Evolutionary conservation across 53 echinoderm and acorn worm genomes (phyloP), one percentile per base, ranked within the genome.

Genomic region (Crossaster papposus): DNA sequence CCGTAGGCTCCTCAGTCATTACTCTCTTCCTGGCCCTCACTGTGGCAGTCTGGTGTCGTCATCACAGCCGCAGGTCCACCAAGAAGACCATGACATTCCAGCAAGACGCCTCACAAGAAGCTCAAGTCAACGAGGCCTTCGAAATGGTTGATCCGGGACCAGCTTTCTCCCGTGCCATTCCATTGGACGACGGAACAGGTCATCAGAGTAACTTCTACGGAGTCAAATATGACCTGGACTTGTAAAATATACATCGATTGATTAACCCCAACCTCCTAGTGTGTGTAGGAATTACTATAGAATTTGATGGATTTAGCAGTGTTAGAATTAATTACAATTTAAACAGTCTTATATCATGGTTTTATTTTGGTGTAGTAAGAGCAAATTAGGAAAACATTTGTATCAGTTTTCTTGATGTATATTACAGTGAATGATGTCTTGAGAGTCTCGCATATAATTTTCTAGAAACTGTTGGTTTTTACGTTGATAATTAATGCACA

Each of bases 141-240:
- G 82, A 82, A 68, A 82, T 82, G 82, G 12, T 65, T 35, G 26
- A 64, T n/a, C 15, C 24, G 3, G 28, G 30, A 26, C 65, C 68
- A 28, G 68, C 82, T 13, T 89, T 89, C 36, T 64, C 89, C 26
- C 89, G 80, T 89, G 80, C 79, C 51, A 64, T 89, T 38, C 64
- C 79, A 35, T n/a, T 89, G 65, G 70, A 89, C 20, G 89, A 89
- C 79, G 89, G 89, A 5, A 79, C 80, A 31, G 89, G 89, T 53
- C 33, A 51, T 14, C 31, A 44, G 22, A 70, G 51, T 64, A 89
- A 89, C 53, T 52, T 89, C 17, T 89, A 80, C 64, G 89, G 79
- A 65, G 50, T 80, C 63, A 89, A 89, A 36, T 89, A 79, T 80
- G 89, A 89, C 30, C 44, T 54, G 30, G 80, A 80, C 18, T 79